Evolutionary conservation across 2,797 vertebrate genomes (phyloP).

Genomic region (Brachymystax lenok): DNA sequence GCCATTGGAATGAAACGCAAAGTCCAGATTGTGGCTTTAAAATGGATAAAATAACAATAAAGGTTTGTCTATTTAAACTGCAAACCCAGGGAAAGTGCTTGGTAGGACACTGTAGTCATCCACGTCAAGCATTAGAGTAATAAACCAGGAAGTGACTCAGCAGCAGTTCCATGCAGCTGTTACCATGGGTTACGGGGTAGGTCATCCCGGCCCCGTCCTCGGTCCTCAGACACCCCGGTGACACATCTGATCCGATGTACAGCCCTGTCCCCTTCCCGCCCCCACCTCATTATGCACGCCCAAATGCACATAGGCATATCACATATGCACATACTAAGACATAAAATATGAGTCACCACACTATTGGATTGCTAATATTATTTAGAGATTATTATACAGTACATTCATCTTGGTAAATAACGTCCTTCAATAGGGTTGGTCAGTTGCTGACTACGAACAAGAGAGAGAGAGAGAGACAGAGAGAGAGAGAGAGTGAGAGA

Average conservation of each 20-base stretch:
- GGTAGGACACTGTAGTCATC: slow-evolving; percentile 9
- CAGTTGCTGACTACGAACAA: neutral
- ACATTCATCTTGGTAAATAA: neutral
- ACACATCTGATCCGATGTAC: slow-evolving; percentile 44
- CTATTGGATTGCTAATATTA: neutral
- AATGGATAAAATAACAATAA: neutral
- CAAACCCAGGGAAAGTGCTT: slow-evolving; percentile 13
- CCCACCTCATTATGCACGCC: slow-evolving; percentile 17
- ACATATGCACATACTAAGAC: slow-evolving; percentile 6
- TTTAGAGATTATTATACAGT: neutral
- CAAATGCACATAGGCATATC: slow-evolving; percentile 2
- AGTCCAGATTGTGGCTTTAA: neutral
- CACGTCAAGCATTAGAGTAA: neutral
- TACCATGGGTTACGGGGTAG: slow-evolving; percentile 65
- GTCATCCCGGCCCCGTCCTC: slow-evolving; percentile 25
- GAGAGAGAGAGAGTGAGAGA: slow-evolving; percentile 14
- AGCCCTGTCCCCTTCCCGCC: slow-evolving; percentile 40
- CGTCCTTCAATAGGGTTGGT: neutral
- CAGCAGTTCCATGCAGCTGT: slow-evolving; percentile 58
- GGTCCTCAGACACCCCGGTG: slow-evolving; percentile 12
- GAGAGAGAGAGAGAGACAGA: slow-evolving; percentile 2
- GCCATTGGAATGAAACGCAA: neutral
- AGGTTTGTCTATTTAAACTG: neutral
- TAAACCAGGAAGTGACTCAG: slow-evolving; percentile 65
- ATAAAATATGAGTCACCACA: neutral